A percentile compares a stretch with the other conserved stretches of the same genome.
Evolutionary conservation across 2,113 vertebrate genomes (phyloP).

Genomic region (Synodontis membranacea): DNA sequence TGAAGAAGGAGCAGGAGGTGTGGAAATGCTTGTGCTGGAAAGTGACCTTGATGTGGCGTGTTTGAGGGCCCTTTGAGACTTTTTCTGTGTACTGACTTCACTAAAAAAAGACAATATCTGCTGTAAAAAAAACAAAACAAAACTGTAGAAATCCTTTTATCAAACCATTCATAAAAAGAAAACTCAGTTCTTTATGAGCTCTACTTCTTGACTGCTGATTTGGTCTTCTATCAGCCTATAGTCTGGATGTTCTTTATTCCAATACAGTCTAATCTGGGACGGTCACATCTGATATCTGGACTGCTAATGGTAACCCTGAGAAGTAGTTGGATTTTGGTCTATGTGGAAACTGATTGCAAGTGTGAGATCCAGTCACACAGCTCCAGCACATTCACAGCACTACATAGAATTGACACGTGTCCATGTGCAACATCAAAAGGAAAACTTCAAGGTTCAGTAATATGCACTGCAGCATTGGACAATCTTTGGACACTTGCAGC

Average conservation of each 20-base stretch:
- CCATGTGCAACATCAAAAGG: background rate
- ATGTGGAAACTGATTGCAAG: background rate
- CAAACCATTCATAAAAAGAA: background rate
- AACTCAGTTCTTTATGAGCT: background rate
- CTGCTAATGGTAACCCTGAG: background rate
- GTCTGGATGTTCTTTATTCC: background rate
- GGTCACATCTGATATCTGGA: too few relatives aligned
- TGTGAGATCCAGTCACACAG: background rate
- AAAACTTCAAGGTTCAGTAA: background rate
- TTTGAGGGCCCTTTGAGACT: background rate
- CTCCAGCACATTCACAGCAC: constrained; percentile 4
- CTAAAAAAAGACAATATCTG: background rate
- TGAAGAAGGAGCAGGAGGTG: constrained; percentile 27
- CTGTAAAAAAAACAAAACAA: too few relatives aligned
- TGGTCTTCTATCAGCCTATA: background rate
- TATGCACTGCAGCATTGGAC: background rate
- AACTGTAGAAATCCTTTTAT: background rate
- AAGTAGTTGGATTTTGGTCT: background rate
- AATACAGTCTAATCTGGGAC: too few relatives aligned
- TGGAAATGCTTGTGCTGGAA: constrained; percentile 16
- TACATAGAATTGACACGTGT: background rate
- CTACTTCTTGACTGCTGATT: background rate
- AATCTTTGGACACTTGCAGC: background rate
- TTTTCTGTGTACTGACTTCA: background rate
- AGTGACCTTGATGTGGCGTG: constrained; percentile 30